Conservation (phyloP, 2,113 vertebrate genomes). For the Argyrosomus japonicus region DNA sequence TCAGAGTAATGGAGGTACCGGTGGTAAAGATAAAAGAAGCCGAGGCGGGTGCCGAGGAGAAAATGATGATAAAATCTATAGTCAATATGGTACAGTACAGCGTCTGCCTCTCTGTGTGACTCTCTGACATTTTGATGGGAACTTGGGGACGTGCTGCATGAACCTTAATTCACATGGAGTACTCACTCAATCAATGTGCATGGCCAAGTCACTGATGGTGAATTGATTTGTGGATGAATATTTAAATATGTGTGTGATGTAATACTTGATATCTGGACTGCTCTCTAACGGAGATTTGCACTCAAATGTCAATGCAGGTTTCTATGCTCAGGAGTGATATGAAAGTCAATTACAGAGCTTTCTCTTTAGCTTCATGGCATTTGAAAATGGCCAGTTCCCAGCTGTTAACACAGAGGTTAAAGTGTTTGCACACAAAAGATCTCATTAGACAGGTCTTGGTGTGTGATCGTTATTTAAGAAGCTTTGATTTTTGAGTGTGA, state of each 20-base stretch:
- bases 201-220: constrained; percentile 38
- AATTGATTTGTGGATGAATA: constrained; percentile 39
- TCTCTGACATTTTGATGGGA: constrained; percentile 78
- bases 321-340: neutral
- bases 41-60: constrained; percentile 89
- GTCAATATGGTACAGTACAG: constrained; percentile 92
- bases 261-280: constrained; percentile 7
- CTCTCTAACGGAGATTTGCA: constrained; percentile 14
- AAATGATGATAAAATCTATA: constrained; percentile 97
- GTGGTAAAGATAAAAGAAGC: constrained; percentile 97
- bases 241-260: constrained; percentile 17
- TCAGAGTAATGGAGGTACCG: constrained; percentile 97
- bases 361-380: constrained; percentile 11
- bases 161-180: constrained; percentile 46
- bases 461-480: neutral
- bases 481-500: constrained; percentile 39
- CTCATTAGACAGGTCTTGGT: neutral
- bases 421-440: neutral
- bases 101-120: constrained; percentile 53
- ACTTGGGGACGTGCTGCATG: constrained; percentile 57
- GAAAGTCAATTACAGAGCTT: constrained; percentile 15
- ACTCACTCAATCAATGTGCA: constrained; percentile 54
- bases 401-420: neutral
- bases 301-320: constrained; percentile 44
- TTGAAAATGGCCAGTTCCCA: constrained; percentile 3